Base-by-base conservation (phyloP, 2,888 invertebrate species). In the Scaptomyza parva region DNA sequence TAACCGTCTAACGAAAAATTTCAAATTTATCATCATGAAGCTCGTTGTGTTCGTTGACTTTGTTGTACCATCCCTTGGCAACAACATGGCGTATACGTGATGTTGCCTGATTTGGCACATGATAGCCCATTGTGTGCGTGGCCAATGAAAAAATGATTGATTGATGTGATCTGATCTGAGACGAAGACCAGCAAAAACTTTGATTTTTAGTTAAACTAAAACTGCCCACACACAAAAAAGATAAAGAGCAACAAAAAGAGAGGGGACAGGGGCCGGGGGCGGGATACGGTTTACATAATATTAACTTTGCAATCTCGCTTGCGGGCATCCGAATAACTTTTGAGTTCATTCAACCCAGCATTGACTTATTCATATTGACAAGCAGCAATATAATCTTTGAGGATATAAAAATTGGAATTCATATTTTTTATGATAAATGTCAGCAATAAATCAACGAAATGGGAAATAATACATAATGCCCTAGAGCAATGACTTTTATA, bases 161-260 rank as follows among this genome's bases (percentile, higher is more conserved):
- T 86, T 76, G 76, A 78, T 72, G 62, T 68, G 58, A 60, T 50
- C 64, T 78, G 73, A 82, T 82, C 52, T 60, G 60, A 40, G 60
- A 51, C 51, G 71, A 65, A 66, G 71, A 66, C 53, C 33, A 55
- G 52, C 18, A 62, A 61, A 54, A 68, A 73, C 76, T 80, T 82
- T 86, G 86, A 86, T 76, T 86, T 82, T 73, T 66, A 66, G 61
- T 78, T 76, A 73, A 76, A 61, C 60, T 47, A 30, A 30, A 50
- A 37, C 44, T 40, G 12, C 12, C 11, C 28, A 26, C 11, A 26
- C 11, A 39, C 7, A 35, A 14, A 22, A 20, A 22, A 33, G 22
- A 37, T 8, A 41, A 43, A 11, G n/a, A 20, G 17, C 44, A 12
- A 17, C 2, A 4, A 6, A 8, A 1, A 24, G 3, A 5, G 0